Evolutionary conservation across 2,113 vertebrate genomes (phyloP).

Genomic region (Centropristis striata): DNA sequence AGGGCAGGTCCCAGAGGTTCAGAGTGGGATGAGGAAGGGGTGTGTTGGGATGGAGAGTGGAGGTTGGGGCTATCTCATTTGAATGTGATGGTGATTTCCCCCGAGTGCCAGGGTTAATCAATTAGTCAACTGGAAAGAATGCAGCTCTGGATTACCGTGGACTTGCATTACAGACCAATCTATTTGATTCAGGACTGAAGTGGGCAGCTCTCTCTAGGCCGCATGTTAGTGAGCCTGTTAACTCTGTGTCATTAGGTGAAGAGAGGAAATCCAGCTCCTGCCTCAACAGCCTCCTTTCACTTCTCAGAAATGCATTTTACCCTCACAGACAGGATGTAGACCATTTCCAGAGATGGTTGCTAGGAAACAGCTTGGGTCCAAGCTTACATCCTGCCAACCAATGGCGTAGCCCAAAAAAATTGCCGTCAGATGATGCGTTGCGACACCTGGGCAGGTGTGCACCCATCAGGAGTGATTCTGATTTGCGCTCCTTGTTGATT

Average conservation of each 20-base stretch:
- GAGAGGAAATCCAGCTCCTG: constrained; percentile 4
- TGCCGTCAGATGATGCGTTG: no score
- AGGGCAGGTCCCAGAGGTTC: neutral
- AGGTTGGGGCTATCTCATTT: constrained; percentile 35
- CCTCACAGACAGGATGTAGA: neutral
- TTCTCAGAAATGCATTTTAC: neutral
- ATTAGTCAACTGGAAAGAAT: constrained; percentile 33
- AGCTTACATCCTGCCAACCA: neutral
- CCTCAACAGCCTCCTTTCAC: neutral
- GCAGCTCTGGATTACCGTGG: constrained; percentile 9
- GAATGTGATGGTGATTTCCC: constrained; percentile 60
- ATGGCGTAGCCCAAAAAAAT: no score
- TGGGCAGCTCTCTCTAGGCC: neutral
- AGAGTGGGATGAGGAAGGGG: neutral
- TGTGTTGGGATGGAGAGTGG: neutral
- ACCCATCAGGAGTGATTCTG: no score
- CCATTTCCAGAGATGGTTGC: constrained; percentile 22
- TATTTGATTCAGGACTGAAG: constrained; percentile 14
- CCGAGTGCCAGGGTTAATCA: constrained; percentile 48
- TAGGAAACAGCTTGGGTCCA: constrained; percentile 35
- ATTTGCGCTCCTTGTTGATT: no score
- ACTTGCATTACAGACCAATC: constrained; percentile 14
- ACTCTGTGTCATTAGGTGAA: constrained; percentile 13
- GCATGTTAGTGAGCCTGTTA: constrained; percentile 7
- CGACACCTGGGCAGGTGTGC: no score